Conservation (phyloP, 2,113 vertebrate genomes). For the Copsychus sechellarum region DNA sequence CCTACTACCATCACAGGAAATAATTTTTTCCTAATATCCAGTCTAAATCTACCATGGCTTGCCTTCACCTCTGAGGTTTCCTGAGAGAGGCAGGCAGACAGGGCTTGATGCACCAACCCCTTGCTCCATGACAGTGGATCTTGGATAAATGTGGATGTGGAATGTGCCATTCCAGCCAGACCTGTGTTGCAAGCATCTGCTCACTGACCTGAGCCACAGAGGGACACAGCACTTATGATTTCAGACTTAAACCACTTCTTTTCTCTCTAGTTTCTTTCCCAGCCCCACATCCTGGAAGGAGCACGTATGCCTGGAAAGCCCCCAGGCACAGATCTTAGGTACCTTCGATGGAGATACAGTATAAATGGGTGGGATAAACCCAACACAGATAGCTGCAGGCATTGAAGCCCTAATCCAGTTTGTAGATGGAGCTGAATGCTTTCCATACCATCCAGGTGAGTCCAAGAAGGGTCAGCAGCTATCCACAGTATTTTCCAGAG, state of each 20-base stretch:
- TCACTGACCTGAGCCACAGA: neutral
- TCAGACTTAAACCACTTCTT: neutral
- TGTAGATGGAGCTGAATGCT: neutral
- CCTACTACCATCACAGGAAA: neutral
- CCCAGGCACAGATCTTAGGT: neutral
- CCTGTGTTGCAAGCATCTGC: neutral
- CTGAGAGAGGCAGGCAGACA: neutral
- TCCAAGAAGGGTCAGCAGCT: neutral
- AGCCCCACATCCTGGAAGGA: neutral
- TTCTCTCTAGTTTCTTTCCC: neutral
- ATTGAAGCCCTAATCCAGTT: neutral
- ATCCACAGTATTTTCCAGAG: neutral
- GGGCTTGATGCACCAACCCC: neutral
- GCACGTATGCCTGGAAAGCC: neutral
- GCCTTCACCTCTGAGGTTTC: neutral
- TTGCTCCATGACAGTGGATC: neutral
- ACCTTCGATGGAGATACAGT: neutral
- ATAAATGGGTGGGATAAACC: neutral
- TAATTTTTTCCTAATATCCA: neutral
- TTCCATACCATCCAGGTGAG: neutral
- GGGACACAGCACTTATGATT: neutral
- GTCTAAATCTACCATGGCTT: neutral
- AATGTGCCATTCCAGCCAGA: neutral
- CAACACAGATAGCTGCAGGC: neutral
- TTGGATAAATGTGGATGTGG: neutral